Evolutionary conservation across 1,140 invertebrate species (phyloP).

Genomic region (Drosophila bocki): DNA sequence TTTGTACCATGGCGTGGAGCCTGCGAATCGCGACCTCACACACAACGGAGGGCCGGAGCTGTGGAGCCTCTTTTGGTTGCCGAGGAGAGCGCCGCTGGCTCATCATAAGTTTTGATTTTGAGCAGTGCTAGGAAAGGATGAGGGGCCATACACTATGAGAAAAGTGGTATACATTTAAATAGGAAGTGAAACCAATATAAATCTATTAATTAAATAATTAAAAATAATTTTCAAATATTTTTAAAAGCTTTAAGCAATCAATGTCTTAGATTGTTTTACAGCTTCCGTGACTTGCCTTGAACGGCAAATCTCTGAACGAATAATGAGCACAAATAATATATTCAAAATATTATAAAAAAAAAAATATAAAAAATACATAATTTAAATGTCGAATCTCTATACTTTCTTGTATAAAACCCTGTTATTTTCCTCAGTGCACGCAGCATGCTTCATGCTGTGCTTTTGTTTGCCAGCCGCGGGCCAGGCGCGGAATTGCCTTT

Average conservation of each 20-base stretch:
- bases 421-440: slow-evolving; percentile 11
- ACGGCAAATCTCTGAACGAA: rapidly evolving
- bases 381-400: neutral
- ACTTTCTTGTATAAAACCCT: neutral
- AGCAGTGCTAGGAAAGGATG: slow-evolving; percentile 10
- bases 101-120: slow-evolving; percentile 74
- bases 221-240: neutral
- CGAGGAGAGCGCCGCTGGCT: slow-evolving; percentile 40
- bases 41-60: neutral
- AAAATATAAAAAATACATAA: neutral
- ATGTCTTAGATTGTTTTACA: neutral
- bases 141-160: neutral
- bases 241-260: neutral
- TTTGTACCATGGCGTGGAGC: slow-evolving; percentile 46
- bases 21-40: slow-evolving; percentile 15
- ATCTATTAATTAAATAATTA: neutral
- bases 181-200: no score
- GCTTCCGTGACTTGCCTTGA: neutral
- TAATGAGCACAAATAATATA: neutral
- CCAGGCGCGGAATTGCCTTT: slow-evolving; percentile 54
- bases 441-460: slow-evolving; percentile 55
- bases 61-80: slow-evolving; percentile 31
- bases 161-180: no score
- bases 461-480: slow-evolving; percentile 75
- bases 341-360: neutral